Percentiles rank a stretch among this genome's conserved stretches.
phyloP scores from a whole-genome alignment of 2,113 vertebrate genomes.

The Oreochromis niloticus region DNA sequence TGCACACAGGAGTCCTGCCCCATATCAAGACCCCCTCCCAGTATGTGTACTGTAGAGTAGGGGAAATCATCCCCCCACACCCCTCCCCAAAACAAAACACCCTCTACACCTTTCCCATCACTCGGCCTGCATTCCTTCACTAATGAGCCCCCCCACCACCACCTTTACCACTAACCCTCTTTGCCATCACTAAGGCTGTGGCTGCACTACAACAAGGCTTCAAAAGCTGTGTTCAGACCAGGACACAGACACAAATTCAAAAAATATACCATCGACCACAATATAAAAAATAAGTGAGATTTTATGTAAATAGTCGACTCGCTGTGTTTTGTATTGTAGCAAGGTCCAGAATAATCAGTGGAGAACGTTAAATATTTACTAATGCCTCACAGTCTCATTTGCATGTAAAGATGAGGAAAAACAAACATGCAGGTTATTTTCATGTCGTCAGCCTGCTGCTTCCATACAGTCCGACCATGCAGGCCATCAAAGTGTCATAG shows the following conservation, averaged over 20 bases:
- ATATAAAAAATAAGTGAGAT: background rate
- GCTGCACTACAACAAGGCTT: background rate
- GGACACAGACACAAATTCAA: background rate
- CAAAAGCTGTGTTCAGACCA: background rate
- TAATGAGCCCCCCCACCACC: conserved; percentile 53
- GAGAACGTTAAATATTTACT: background rate
- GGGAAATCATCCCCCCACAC: background rate
- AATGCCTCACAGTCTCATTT: background rate
- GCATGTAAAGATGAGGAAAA: background rate
- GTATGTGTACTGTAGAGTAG: conserved; percentile 3
- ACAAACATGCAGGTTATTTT: background rate
- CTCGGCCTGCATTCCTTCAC: conserved; percentile 60
- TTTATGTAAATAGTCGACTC: background rate
- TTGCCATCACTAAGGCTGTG: conserved; percentile 9
- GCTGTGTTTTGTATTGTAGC: background rate
- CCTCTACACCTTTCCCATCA: conserved; percentile 10
- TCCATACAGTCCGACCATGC: background rate
- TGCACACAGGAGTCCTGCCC: conserved; percentile 27
- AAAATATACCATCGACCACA: background rate
- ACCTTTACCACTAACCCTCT: background rate
- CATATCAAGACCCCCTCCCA: conserved; percentile 8
- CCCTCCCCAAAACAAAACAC: background rate
- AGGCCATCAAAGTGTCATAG: background rate
- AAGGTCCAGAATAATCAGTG: accelerated
- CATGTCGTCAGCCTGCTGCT: background rate